phyloP scores from a whole-genome alignment of 2,113 vertebrate genomes.

The Sterrhoptilus dennistouni region DNA sequence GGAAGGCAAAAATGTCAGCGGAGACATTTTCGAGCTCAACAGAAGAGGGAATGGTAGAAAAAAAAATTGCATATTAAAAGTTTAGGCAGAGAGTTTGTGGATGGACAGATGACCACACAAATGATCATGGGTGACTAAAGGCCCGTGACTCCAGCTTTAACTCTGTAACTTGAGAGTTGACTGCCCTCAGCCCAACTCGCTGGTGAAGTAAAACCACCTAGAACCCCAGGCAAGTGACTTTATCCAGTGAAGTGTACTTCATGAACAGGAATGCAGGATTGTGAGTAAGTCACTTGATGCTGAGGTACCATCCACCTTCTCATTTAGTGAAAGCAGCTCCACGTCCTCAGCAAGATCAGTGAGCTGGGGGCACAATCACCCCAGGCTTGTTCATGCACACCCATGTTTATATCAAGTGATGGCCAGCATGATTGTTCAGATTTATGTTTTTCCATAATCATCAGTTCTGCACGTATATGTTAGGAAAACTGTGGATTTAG shows the following conservation, averaged over 20 bases:
- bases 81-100: not conserved
- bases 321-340: not conserved
- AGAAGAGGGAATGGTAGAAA: not conserved
- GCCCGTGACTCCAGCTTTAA: not conserved
- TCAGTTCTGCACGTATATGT: not conserved
- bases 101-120: not conserved
- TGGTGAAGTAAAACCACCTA: not conserved
- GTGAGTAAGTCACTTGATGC: not conserved
- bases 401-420: not conserved
- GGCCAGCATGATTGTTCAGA: not conserved
- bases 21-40: not conserved
- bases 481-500: not conserved
- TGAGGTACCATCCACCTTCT: not conserved
- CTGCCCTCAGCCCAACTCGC: not conserved
- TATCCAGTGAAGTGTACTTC: not conserved
- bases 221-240: not conserved
- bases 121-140: not conserved
- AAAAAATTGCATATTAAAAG: not conserved
- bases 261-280: not conserved
- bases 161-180: not conserved
- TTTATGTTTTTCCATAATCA: not conserved
- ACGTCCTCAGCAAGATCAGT: not conserved
- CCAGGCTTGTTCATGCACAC: not conserved
- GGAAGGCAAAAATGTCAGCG: not conserved
- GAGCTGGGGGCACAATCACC: not conserved